A percentile compares a stretch with the other conserved stretches of the same genome.
These are phyloP conservation scores for Poecilia latipinna DNA, from an alignment of 2,113 vertebrate genomes.

Conservation along the genomic window DNA sequence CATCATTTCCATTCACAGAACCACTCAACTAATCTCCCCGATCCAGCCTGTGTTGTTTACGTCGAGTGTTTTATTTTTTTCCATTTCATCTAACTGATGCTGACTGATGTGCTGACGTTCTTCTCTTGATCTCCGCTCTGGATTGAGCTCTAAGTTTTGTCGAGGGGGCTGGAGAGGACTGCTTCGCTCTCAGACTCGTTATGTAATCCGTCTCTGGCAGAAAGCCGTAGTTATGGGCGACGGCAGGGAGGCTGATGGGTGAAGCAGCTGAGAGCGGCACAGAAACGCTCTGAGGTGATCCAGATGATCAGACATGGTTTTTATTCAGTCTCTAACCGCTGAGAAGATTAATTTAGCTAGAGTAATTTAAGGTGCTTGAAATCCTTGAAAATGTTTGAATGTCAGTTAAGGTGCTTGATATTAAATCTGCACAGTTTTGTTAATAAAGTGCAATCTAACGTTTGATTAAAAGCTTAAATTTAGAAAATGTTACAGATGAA, in stretches of 20 bases:
- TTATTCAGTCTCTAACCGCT: neutral
- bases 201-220: neutral
- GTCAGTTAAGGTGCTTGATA: no score
- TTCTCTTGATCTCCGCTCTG: neutral
- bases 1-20: neutral
- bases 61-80: no score
- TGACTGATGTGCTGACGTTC: neutral
- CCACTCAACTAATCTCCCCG: slow-evolving; percentile 17
- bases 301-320: neutral
- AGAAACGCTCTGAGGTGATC: neutral
- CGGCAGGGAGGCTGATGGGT: neutral
- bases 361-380: neutral
- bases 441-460: no score
- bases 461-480: no score
- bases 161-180: slow-evolving; percentile 3
- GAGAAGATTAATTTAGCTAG: neutral
- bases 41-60: slow-evolving; percentile 28
- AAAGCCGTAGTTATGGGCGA: neutral
- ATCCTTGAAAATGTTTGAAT: no score
- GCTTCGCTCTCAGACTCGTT: neutral
- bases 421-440: no score
- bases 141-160: neutral
- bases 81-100: slow-evolving; percentile 14
- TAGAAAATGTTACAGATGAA: no score
- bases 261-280: neutral